phyloP scores from a whole-genome alignment of 35 echinoderm and acorn worm genomes.

The Acanthaster planci region DNA sequence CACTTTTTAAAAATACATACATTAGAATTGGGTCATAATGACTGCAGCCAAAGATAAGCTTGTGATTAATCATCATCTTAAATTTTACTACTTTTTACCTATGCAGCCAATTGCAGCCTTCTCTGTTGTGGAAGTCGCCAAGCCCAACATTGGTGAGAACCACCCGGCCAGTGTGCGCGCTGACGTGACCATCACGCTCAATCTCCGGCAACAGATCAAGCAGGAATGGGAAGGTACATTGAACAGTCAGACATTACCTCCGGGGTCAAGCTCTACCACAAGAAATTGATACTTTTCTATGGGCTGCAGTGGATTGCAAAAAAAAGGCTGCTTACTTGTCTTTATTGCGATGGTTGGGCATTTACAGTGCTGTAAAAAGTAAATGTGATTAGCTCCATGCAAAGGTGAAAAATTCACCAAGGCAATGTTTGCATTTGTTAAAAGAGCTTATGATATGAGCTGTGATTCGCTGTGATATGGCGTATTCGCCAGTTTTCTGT shows the following conservation, averaged over 20 bases:
- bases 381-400: no score
- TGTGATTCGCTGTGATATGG: no score
- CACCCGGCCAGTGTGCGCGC: constrained; percentile 88
- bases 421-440: no score
- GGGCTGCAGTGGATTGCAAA: no score
- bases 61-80: background rate
- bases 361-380: no score
- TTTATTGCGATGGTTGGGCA: no score
- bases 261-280: no score
- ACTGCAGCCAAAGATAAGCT: background rate
- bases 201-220: constrained; percentile 80
- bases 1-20: background rate
- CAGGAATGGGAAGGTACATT: constrained; percentile 88
- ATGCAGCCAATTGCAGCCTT: constrained; percentile 93
- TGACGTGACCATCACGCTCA: constrained; percentile 89
- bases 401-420: no score
- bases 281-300: no score
- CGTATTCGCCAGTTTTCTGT: no score
- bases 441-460: no score
- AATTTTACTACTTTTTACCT: background rate
- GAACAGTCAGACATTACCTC: background rate
- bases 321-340: no score
- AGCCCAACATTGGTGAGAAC: constrained; percentile 99
- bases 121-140: constrained; percentile 94
- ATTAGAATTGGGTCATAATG: background rate